Conservation (phyloP, 2,113 vertebrate genomes). For the Tichodroma muraria region DNA sequence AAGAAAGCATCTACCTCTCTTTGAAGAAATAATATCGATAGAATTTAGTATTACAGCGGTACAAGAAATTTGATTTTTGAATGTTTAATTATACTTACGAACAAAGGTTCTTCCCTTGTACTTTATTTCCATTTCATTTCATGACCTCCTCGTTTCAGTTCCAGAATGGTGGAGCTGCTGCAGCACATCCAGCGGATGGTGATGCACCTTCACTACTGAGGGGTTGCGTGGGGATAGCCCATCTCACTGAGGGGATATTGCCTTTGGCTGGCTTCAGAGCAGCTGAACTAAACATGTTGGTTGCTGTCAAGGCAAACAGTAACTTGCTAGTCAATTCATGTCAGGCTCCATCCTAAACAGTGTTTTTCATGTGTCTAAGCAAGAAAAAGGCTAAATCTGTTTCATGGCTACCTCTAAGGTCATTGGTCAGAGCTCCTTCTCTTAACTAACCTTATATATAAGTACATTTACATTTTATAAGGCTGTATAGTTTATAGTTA, state of each 20-base stretch:
- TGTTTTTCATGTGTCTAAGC: not conserved
- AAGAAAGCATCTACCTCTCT: constrained; percentile 32
- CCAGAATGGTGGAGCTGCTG: not conserved
- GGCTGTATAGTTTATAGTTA: not conserved
- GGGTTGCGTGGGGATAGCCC: not conserved
- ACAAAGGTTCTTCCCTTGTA: not conserved
- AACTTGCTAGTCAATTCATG: not conserved
- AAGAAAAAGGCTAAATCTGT: not conserved
- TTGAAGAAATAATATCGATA: constrained; percentile 27
- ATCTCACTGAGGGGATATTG: not conserved
- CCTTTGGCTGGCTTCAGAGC: not conserved
- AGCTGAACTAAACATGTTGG: not conserved
- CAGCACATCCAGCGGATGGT: not conserved
- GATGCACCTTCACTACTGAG: not conserved
- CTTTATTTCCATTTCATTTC: not conserved
- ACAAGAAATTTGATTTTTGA: not conserved
- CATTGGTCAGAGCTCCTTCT: not conserved
- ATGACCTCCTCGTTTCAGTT: not conserved
- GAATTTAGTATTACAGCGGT: not conserved
- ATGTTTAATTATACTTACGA: not conserved
- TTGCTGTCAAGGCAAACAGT: not conserved
- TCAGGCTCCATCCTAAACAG: not conserved
- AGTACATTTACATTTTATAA: not conserved
- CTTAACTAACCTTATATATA: not conserved
- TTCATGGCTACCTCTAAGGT: not conserved